Conservation (phyloP, 2,113 vertebrate genomes). For the Labeo catla region DNA sequence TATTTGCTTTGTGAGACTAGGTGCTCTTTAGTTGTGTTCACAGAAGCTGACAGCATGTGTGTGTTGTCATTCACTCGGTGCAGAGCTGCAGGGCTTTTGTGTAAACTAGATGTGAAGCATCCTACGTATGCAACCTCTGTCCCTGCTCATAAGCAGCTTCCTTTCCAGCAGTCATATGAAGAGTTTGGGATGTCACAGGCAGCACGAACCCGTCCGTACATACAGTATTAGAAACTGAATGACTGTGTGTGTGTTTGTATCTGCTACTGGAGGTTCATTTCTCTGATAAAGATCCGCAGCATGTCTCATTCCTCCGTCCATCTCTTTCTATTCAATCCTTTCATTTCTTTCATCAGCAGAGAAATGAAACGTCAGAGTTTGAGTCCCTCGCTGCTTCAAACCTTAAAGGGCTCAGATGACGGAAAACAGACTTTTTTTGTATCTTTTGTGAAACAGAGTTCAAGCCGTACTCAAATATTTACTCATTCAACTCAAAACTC, state of each 20-base stretch:
- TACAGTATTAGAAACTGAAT: not conserved
- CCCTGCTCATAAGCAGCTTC: not conserved
- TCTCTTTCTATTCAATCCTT: not conserved
- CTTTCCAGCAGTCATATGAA: not conserved
- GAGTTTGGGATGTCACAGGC: not conserved
- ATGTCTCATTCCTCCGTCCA: not conserved
- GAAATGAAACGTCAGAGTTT: not conserved
- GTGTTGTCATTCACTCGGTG: not conserved
- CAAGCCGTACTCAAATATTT: not conserved
- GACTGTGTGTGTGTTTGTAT: not conserved
- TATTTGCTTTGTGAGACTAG: not conserved
- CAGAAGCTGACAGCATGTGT: not conserved
- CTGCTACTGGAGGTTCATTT: not conserved
- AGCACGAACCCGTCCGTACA: not conserved
- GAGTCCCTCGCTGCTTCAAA: not conserved
- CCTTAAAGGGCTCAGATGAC: not conserved
- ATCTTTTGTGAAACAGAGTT: not conserved
- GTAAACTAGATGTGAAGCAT: not conserved
- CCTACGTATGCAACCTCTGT: not conserved
- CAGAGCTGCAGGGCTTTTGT: not conserved
- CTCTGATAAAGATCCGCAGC: conserved; percentile 15
- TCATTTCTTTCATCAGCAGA: not conserved
- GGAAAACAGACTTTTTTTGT: not conserved
- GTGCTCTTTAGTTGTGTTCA: not conserved
- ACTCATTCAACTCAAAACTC: not conserved